A percentile compares a stretch with the other conserved stretches of the same genome.
Evolutionary conservation across 1,140 invertebrate genomes (phyloP).

Genomic region (Linepithema humile): DNA sequence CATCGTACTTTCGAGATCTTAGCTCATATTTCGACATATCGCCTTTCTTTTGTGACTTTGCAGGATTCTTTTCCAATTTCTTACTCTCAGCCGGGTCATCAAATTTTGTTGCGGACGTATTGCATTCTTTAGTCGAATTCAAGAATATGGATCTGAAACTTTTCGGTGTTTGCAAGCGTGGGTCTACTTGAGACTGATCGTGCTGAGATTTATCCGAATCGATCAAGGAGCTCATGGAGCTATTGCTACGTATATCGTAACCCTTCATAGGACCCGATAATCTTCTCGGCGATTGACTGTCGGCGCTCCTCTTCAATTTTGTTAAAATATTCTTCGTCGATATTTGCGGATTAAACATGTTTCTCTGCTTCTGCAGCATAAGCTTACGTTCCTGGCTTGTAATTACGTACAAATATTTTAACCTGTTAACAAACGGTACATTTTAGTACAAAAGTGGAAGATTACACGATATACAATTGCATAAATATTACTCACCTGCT

Average conservation of each 20-base stretch:
- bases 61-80: constrained; percentile 45
- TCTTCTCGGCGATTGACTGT: constrained; percentile 81
- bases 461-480: not conserved
- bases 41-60: constrained; percentile 57
- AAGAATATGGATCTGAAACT: constrained; percentile 60
- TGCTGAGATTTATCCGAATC: constrained; percentile 83
- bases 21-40: constrained; percentile 77
- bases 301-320: constrained; percentile 82
- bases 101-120: constrained; percentile 40
- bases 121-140: constrained; percentile 61
- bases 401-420: constrained; percentile 82
- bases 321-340: constrained; percentile 83
- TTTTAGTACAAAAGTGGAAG: constrained; percentile 20
- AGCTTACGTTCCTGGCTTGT: constrained; percentile 83
- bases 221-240: constrained; percentile 82
- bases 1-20: constrained; percentile 80
- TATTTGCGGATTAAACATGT: constrained; percentile 84
- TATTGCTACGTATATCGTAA: constrained; percentile 83
- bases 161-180: constrained; percentile 68
- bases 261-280: constrained; percentile 83
- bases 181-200: constrained; percentile 78
- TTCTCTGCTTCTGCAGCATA: constrained; percentile 82
- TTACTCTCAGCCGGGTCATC: constrained; percentile 58
- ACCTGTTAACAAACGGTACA: constrained; percentile 65
- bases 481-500: constrained; percentile 74